phyloP scores from a whole-genome alignment of 2,797 vertebrate genomes.

The Premnoplex brunnescens region DNA sequence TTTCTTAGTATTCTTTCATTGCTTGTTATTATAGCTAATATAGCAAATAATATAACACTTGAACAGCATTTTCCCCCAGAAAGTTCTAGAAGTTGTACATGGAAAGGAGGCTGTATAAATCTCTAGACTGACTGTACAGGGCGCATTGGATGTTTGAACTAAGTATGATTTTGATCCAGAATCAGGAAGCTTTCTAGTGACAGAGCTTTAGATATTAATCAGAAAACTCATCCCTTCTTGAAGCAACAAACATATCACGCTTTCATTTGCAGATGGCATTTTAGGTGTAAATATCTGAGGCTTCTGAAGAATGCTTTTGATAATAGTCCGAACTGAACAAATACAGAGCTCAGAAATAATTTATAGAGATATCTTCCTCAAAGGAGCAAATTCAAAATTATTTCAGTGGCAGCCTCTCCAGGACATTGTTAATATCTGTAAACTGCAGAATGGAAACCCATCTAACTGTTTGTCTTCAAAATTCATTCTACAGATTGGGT shows the following conservation, averaged over 20 bases:
- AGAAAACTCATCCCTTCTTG: not conserved
- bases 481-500: not conserved
- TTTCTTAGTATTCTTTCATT: not conserved
- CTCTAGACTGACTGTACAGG: not conserved
- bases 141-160: not conserved
- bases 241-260: not conserved
- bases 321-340: not conserved
- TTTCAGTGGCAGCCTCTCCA: not conserved
- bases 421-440: not conserved
- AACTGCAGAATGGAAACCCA: not conserved
- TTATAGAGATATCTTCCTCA: not conserved
- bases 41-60: not conserved
- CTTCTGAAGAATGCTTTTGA: slow-evolving; percentile 9
- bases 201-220: not conserved
- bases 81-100: not conserved
- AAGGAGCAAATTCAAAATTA: not conserved
- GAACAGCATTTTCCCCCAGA: not conserved
- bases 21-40: not conserved
- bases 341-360: slow-evolving; percentile 3
- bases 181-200: not conserved
- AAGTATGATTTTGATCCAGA: not conserved
- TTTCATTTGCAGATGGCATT: slow-evolving; percentile 35
- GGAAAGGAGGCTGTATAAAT: not conserved
- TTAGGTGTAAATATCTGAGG: slow-evolving; percentile 14
- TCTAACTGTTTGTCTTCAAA: not conserved